Evolutionary conservation across 2,797 vertebrate species (phyloP), one percentile per base, ranked within the genome.

Genomic region (Prunella strophiata): DNA sequence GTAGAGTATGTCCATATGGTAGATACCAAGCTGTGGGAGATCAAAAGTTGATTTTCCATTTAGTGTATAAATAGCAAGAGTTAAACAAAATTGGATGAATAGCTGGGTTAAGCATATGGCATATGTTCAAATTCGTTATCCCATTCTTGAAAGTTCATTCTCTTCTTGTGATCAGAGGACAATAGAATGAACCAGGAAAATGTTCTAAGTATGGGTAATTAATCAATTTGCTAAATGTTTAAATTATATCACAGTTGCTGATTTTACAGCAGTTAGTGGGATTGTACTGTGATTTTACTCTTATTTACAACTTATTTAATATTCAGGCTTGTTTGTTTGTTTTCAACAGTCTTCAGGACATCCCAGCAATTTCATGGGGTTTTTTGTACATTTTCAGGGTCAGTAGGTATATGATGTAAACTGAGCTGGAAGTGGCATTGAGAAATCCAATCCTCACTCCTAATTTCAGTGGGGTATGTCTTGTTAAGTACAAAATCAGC

Each of bases 21-120:
- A 79, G 88, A 73, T 96, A 96, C 73, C 85, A 94, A 92, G 59
- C 91, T 93, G 92, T 93, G 92, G 89, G 82, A 93, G 93, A 92
- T 96, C 80, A 96, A 57, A 86, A 88, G 87, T 91, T 88, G 80
- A 79, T 93, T 85, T 93, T 79, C 79, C 70, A 50, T 93, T 95
- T 93, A 96, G 70, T 74, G n/a, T 94, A 89, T 94, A 92, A 96
- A 93, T 93, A 93, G 82, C 73, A 94, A 70, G 85, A 96, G 85
- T 92, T 96, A 90, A 95, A 82, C 63, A 75, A 88, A 95, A 95
- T 92, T 88, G 80, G 87, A 81, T 94, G 85, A 91, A 84, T 93
- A 91, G 82, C 85, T 95, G 70, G 79, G 76, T 94, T 95, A 88
- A 94, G 61, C 94, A 90, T 95, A 92, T 84, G 91, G 91, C 85